Base-by-base conservation (phyloP, 2,797 vertebrate genomes). In the Siniperca scherzeri region DNA sequence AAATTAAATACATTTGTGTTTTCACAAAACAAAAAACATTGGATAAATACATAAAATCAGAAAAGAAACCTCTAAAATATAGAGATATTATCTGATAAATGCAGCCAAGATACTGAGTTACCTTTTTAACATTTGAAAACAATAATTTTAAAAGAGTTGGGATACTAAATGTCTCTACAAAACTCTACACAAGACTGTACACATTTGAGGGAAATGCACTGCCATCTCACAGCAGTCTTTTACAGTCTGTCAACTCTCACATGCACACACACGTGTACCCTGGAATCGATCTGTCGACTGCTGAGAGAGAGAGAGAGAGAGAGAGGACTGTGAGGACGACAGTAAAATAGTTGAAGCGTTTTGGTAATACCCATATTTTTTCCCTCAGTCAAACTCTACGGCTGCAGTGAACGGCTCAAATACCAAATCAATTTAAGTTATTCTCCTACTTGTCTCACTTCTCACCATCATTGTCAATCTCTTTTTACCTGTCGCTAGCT, bases 251-350 rank as follows among this genome's bases (percentile, higher is more conserved):
- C 22, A 59, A 22, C n/a, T 52, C 40, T 30, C 21, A 55, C 46
- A 42, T 11, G 11, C 40, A 69, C 52, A 52, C 56, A 72, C 67
- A 67, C 46, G 64, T 27, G 12, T 6, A 53, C 13, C 46, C 50
- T 66, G 27, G 36, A 67, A 86, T 88, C 57, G 44, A 90, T 89
- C 53, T 46, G 40, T 60, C 6, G 17, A 84, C 87, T 85, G 80
- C 88, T 83, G 42, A 70, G 60, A 42, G 33, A 46, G 46, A 66
- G 22, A 42, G 78, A 77, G 76, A 44, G 70, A 52, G 59, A 68
- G 33, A 44, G 33, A 5, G 33, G 33, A 36, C 3, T 69, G 42
- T 30, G 53, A 59, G 55, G 70, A 81, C 52, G 75, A 74, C 52
- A 7, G 48, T 53, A 17, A 83, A 77, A 71, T 12, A 25, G 60